Percentiles rank a stretch among this genome's conserved stretches.
Conservation (phyloP, 1,140 invertebrate genomes). For the Philotrypesis tridentata region DNA sequence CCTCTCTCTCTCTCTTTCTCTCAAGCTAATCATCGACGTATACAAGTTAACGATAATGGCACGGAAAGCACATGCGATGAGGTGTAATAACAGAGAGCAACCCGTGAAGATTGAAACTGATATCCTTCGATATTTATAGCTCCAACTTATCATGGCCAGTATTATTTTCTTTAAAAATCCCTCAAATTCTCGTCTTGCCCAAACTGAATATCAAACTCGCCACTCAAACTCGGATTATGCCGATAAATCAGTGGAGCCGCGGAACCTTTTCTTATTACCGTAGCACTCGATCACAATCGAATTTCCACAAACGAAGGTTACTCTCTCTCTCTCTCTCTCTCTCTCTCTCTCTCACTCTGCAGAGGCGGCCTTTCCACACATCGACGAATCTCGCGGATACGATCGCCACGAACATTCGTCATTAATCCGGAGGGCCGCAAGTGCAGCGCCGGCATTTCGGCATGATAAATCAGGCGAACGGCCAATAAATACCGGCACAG, state of each 20-base stretch:
- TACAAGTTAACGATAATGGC: background rate
- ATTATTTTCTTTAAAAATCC: background rate
- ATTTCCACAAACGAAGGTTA: background rate
- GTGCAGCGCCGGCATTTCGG: constrained; percentile 42
- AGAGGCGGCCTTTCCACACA: background rate
- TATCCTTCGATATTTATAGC: background rate
- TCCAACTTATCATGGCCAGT: background rate
- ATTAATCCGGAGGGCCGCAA: constrained; percentile 19
- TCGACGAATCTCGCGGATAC: background rate
- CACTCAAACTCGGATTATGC: background rate
- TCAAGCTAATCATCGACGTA: background rate
- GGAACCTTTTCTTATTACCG: background rate
- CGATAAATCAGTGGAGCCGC: background rate
- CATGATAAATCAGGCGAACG: constrained; percentile 61
- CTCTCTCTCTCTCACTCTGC: no score
- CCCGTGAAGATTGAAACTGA: background rate
- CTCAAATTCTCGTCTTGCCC: background rate
- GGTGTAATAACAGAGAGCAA: constrained; percentile 1
- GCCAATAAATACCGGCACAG: constrained; percentile 56
- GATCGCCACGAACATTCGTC: constrained; percentile 40
- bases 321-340: no score
- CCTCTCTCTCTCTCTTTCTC: background rate
- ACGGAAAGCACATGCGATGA: background rate
- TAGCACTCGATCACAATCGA: background rate
- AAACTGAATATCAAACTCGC: background rate